Evolutionary conservation across 1,140 invertebrate genomes (phyloP), one percentile per base, ranked within the genome.

Genomic region (Aphelinus certus): DNA sequence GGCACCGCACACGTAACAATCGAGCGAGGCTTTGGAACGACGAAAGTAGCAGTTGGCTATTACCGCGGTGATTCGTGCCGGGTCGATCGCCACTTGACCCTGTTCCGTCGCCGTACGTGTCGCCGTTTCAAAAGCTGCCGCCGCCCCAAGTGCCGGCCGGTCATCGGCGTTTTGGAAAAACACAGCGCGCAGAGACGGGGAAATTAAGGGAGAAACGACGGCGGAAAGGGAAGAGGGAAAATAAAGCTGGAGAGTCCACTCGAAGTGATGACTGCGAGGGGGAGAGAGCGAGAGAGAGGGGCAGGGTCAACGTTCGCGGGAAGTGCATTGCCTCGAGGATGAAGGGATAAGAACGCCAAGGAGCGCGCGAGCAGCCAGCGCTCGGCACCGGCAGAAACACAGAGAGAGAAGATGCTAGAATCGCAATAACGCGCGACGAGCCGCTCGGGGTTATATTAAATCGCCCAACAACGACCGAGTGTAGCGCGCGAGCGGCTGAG

Each of bases 1-100:
- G 26, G 26, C 26, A 26, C 26, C 26, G 26, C 26, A 26, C 26
- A 26, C 26, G 26, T 26, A 26, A 26, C 26, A 26, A 26, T 26
- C 26, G 26, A 26, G 26, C 26, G 26, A 26, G 26, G 26, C 26
- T 26, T 26, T 26, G 26, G 26, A 26, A 26, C 26, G 26, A 26
- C 26, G 26, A 26, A 26, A 26, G 26, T 26, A 26, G 26, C 26
- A 26, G 26, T 26, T 26, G 26, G 26, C 26, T 26, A 26, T 26
- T 26, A 26, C 26, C 26, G 26, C 26, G 26, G 26, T 26, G 26
- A 26, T 26, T 26, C 26, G 26, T 26, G 26, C 26, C 26, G 78
- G 83, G 82, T 85, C 83, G 84, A 85, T 84, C 80, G 79, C 82
- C 81, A 81, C 80, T 84, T 85, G 83, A 85, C 83, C 83, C 71